Evolutionary conservation across 2,888 invertebrate genomes (phyloP).

Genomic region (Dolomedes plantarius): DNA sequence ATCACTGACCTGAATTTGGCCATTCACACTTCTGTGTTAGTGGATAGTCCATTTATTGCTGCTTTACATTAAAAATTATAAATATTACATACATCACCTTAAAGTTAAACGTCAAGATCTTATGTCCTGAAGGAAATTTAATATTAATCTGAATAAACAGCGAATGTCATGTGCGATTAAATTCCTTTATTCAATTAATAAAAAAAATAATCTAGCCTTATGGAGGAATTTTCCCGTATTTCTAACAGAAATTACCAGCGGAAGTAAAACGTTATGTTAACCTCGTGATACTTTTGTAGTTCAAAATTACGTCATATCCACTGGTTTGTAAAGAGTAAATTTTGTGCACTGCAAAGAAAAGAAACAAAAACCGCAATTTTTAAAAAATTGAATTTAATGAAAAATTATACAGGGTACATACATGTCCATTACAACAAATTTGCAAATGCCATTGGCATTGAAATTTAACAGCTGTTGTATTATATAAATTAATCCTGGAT

Average conservation of each 20-base stretch:
- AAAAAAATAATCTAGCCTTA: too few species aligned
- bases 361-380: not conserved
- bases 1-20: constrained; percentile 38
- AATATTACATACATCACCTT: constrained; percentile 47
- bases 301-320: too few species aligned
- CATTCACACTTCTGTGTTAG: constrained; percentile 14
- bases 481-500: not conserved
- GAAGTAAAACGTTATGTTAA: too few species aligned
- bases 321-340: too few species aligned
- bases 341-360: not conserved
- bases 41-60: not conserved
- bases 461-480: not conserved
- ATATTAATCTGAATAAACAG: too few species aligned
- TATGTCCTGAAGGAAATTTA: too few species aligned
- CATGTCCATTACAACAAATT: not conserved
- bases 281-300: too few species aligned
- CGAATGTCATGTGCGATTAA: too few species aligned
- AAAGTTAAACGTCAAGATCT: not conserved
- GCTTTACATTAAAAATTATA: constrained; percentile 22
- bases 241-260: too few species aligned
- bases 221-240: too few species aligned
- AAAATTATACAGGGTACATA: not conserved
- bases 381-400: not conserved
- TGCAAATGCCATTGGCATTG: not conserved
- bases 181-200: too few species aligned